A percentile compares a stretch with the other conserved stretches of the same genome.
Evolutionary conservation across 2,888 invertebrate species (phyloP).

Genomic region (Copidosoma aretas): DNA sequence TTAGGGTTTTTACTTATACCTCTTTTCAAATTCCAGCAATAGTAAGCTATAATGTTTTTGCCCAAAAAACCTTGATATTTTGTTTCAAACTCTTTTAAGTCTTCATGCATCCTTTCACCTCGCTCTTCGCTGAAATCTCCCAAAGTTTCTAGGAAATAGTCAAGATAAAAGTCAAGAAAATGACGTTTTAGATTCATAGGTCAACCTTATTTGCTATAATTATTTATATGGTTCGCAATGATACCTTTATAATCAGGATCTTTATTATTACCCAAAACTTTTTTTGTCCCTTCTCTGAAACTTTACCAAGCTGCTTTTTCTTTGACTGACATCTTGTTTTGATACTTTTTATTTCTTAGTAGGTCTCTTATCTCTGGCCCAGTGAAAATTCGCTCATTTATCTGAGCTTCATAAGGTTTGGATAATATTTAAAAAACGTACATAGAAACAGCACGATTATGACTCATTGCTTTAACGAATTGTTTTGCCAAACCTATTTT

Average conservation of each 20-base stretch:
- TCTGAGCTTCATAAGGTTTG: no score
- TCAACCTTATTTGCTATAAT: background rate
- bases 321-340: background rate
- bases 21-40: slow-evolving; percentile 8
- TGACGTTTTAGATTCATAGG: no score
- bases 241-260: background rate
- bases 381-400: no score
- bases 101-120: slow-evolving; percentile 10
- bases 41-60: slow-evolving; percentile 8
- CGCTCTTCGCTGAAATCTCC: slow-evolving; percentile 11
- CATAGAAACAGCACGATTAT: slow-evolving; percentile 7
- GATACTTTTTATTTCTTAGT: background rate
- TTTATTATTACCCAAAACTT: background rate
- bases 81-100: slow-evolving; percentile 5
- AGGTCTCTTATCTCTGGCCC: no score
- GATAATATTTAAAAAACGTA: slow-evolving; percentile 9
- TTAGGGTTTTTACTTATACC: background rate
- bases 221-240: background rate
- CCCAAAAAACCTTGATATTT: slow-evolving; percentile 12
- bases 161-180: no score
- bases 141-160: background rate
- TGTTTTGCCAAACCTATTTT: slow-evolving; percentile 16
- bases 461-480: slow-evolving; percentile 14
- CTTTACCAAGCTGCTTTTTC: background rate
- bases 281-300: background rate